Evolutionary conservation across 2,797 vertebrate species (phyloP), one percentile per base, ranked within the genome.

Genomic region (Manis crassicaudata): DNA sequence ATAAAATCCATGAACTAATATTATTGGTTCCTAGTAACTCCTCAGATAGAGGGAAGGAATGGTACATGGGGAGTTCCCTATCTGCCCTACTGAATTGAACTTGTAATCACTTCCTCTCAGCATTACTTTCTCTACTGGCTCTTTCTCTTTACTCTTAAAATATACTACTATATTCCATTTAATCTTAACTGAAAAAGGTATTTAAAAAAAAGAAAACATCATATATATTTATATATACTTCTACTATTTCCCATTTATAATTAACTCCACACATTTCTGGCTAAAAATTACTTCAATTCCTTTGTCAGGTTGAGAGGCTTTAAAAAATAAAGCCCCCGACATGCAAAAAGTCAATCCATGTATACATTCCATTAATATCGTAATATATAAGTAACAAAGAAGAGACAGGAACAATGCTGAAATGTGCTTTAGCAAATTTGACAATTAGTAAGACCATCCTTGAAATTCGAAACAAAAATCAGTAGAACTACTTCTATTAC

Each of bases 381-480:
- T 77, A 92, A 92, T 18, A 82, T 40, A 46, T 75, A 96, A 81
- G 32, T 56, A 86, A 70, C 46, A 84, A 83, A 92, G 14, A 82
- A 27, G 21, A 63, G 43, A 86, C 58, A 92, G 27, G 80, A n/a
- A 46, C 20, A 70, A 52, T 16, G 21, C 29, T 82, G 40, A 77
- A 88, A 88, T 63, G 20, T 58, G 6, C 25, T 70, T 67, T 81
- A 87, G 37, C 4, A 92, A 89, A 80, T 50, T 56, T 29, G 37
- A n/a, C 29, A 65, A 25, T 82, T 58, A 92, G 11, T 73, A 75
- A 94, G 25, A 94, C 29, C 6, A 87, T 46, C 8, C 32, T 25
- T 96, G 35, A 94, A 88, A 96, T 75, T 79, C 58, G 73, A 82
- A 92, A 72, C 52, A 60, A 72, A 50, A 12, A 89, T 73, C 50